These are phyloP conservation scores for Rhinoptilus africanus DNA, from an alignment of 2,113 vertebrate species.

Conservation along the genomic window DNA sequence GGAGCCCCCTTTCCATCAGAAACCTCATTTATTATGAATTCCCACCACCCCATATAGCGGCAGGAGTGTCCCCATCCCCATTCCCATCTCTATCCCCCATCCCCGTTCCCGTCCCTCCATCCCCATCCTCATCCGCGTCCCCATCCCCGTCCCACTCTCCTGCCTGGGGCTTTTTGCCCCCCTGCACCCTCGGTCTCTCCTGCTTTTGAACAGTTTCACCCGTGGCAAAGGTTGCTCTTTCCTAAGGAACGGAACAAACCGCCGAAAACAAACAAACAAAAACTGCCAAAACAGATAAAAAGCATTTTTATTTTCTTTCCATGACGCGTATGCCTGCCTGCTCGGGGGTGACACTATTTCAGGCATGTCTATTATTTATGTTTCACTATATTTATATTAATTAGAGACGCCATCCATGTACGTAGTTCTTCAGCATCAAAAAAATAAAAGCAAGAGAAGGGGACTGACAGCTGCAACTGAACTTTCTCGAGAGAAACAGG, in stretches of 20 bases:
- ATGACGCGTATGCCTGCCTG: slow-evolving; percentile 34
- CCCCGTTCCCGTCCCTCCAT: background rate
- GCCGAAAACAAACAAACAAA: slow-evolving; percentile 37
- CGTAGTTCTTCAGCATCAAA: slow-evolving; percentile 39
- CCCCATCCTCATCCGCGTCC: too few relatives aligned
- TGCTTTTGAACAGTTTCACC: background rate
- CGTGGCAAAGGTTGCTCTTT: slow-evolving; percentile 6
- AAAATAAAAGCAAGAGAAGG: background rate
- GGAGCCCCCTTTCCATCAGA: background rate
- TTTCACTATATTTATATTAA: slow-evolving; percentile 69
- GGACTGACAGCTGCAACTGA: background rate
- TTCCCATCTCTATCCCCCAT: background rate
- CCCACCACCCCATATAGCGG: background rate
- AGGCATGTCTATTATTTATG: slow-evolving; percentile 70
- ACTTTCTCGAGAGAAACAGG: background rate
- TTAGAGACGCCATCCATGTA: slow-evolving; percentile 48
- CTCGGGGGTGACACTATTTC: slow-evolving; percentile 61
- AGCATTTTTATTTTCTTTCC: slow-evolving; percentile 62
- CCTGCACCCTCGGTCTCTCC: background rate
- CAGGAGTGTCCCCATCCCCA: background rate
- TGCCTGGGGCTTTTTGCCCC: background rate
- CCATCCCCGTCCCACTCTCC: background rate
- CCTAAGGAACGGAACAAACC: slow-evolving; percentile 29
- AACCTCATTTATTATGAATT: background rate
- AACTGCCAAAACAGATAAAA: slow-evolving; percentile 57